Evolutionary conservation across 2,888 invertebrate genomes (phyloP).

Genomic region (Cynaeus angustus): DNA sequence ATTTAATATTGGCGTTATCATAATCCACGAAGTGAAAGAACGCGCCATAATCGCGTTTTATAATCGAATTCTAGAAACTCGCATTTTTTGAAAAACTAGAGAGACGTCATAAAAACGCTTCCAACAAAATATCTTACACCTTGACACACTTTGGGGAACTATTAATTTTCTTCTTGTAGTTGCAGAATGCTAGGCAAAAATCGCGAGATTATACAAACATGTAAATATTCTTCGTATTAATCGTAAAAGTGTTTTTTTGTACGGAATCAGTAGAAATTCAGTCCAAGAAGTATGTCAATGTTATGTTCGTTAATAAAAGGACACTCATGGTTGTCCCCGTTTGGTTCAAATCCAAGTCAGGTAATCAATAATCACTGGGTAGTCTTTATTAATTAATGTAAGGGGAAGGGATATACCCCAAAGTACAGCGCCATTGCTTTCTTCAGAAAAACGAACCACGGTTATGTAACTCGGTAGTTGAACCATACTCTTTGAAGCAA

Average conservation of each 20-base stretch:
- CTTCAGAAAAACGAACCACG: background rate
- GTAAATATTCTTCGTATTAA: too few species aligned
- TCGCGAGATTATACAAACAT: too few species aligned
- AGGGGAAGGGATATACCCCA: background rate
- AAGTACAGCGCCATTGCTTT: background rate
- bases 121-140: background rate
- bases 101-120: background rate
- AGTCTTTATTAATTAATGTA: background rate
- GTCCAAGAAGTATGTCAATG: slow-evolving; percentile 56
- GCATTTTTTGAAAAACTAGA: background rate
- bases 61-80: too few species aligned
- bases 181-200: too few species aligned
- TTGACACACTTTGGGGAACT: slow-evolving; percentile 1
- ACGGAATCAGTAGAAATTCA: slow-evolving; percentile 9
- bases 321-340: slow-evolving; percentile 47
- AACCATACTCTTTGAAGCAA: too few species aligned
- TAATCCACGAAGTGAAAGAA: too few species aligned
- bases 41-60: too few species aligned
- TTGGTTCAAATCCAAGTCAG: slow-evolving; percentile 17
- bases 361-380: slow-evolving; percentile 24
- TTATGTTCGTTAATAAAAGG: slow-evolving; percentile 53
- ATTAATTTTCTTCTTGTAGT: background rate
- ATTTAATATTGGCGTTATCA: background rate
- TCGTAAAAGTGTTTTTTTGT: background rate
- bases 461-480: background rate